phyloP scores from a whole-genome alignment of 2,113 vertebrate genomes.

The Crocuta crocuta region DNA sequence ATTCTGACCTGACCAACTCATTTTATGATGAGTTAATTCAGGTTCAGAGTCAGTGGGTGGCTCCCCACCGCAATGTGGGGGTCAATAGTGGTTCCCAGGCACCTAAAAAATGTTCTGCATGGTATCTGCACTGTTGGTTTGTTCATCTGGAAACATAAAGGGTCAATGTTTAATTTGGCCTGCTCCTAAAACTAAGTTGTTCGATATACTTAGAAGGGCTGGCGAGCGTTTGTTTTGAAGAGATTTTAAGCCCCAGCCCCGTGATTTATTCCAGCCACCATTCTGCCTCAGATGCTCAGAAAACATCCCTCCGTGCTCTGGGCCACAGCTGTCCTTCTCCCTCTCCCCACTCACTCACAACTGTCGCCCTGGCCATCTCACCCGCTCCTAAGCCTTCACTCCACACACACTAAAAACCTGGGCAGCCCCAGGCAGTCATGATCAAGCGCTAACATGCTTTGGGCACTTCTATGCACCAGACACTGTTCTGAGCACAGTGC shows the following conservation, averaged over 20 bases:
- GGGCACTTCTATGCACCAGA: fast-evolving
- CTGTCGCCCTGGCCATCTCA: too few species aligned
- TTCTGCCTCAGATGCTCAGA: neutral
- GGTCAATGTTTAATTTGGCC: neutral
- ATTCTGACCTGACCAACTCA: neutral
- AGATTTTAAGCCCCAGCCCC: neutral
- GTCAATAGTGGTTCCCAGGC: neutral
- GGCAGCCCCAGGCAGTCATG: neutral
- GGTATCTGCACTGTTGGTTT: neutral
- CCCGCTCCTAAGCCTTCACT: neutral
- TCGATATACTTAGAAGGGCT: neutral
- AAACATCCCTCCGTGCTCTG: neutral
- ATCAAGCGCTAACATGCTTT: fast-evolving
- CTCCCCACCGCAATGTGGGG: neutral
- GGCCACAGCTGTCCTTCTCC: neutral
- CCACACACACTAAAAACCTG: fast-evolving
- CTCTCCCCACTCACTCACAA: too few species aligned
- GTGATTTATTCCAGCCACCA: neutral
- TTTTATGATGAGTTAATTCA: neutral
- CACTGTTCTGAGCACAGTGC: neutral
- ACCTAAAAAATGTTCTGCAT: neutral
- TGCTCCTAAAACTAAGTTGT: neutral
- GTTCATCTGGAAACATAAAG: neutral
- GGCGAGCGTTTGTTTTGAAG: conserved; percentile 1
- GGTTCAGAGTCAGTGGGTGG: neutral